phyloP scores from a whole-genome alignment of 2,113 vertebrate species.

The Siniperca chuatsi region DNA sequence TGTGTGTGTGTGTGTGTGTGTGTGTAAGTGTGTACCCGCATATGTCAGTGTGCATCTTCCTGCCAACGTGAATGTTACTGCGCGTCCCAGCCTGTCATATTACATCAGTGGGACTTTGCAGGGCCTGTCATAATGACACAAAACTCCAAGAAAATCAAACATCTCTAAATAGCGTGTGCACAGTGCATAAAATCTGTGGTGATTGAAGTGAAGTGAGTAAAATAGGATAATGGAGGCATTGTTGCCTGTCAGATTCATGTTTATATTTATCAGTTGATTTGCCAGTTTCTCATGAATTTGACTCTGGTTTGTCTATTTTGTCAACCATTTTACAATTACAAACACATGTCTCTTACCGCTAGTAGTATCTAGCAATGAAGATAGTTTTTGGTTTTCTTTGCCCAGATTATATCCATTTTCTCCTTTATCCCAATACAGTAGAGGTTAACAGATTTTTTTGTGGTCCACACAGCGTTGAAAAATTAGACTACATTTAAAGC shows the following conservation, averaged over 20 bases:
- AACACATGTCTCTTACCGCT: neutral
- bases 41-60: conserved; percentile 11
- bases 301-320: neutral
- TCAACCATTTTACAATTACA: neutral
- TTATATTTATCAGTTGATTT: neutral
- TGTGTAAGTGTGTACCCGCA: neutral
- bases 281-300: neutral
- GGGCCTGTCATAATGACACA: conserved; percentile 57
- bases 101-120: conserved; percentile 54
- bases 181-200: conserved; percentile 9
- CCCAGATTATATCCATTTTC: neutral
- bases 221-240: conserved; percentile 17
- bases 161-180: conserved; percentile 29
- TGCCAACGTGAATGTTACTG: conserved; percentile 20
- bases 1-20: neutral
- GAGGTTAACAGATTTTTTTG: neutral
- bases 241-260: conserved; percentile 6
- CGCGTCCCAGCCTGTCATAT: conserved; percentile 49
- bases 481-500: neutral
- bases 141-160: conserved; percentile 30
- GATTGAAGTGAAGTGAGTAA: neutral
- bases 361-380: neutral
- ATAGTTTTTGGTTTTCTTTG: neutral
- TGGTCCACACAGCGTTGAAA: neutral
- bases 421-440: neutral